Evolutionary conservation across 2,888 invertebrate genomes (phyloP).

Genomic region (Cephalotes varians): DNA sequence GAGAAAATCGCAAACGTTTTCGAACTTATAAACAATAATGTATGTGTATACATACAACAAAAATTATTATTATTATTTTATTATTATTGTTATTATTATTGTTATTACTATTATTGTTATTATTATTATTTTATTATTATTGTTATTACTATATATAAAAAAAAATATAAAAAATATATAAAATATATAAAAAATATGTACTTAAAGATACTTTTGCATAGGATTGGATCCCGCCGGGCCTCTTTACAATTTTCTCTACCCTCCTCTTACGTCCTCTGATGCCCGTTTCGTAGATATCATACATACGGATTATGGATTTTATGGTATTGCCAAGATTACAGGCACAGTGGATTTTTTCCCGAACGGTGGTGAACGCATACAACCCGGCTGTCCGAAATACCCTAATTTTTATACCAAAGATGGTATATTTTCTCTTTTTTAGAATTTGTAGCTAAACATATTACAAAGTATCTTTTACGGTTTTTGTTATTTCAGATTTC

Average conservation of each 20-base stretch:
- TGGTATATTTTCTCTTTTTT: not conserved
- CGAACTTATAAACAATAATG: too few species aligned
- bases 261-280: constrained; percentile 80
- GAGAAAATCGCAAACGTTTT: too few species aligned
- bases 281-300: constrained; percentile 87
- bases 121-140: too few species aligned
- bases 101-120: too few species aligned
- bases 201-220: constrained; percentile 63
- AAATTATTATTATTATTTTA: too few species aligned
- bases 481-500: constrained; percentile 82
- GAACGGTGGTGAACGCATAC: constrained; percentile 86
- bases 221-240: constrained; percentile 87
- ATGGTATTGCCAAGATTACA: constrained; percentile 81
- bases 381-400: constrained; percentile 85
- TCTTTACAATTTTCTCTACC: constrained; percentile 84
- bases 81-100: too few species aligned
- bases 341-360: constrained; percentile 87
- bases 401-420: constrained; percentile 23
- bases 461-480: not conserved
- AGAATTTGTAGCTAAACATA: constrained; percentile 23
- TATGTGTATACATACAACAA: too few species aligned
- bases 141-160: too few species aligned
- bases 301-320: constrained; percentile 86
- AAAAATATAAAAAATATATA: too few species aligned
- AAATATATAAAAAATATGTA: too few species aligned